Base-by-base conservation (phyloP, 1,140 invertebrate species). In the Lepidurus couesii region DNA sequence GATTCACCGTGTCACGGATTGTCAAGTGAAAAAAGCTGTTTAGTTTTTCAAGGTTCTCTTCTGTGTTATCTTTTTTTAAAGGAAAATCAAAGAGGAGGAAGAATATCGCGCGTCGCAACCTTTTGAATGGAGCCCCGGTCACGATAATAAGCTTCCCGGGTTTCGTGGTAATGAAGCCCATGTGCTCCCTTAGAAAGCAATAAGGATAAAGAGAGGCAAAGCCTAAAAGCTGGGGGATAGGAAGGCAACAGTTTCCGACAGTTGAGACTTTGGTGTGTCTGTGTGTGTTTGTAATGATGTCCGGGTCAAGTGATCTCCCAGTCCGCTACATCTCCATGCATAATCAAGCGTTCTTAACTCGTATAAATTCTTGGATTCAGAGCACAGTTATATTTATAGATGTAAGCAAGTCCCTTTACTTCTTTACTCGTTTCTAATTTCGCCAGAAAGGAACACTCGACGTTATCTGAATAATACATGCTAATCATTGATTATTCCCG, bases 231-330 rank as follows among this genome's bases (percentile, higher is more conserved):
- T 65, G 13, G 53, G 21, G 53, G 53, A 65, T 65, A 21, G 21
- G 53, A 65, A 7, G 53, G 53, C 53, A 65, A 65, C 53, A 65
- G 16, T 65, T 65, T 65, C 53, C 53, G 53, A 65, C 53, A 65
- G 53, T 65, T 65, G 21, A 65, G 53, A 65, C 53, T 7, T 47
- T 9, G 16, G 53, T 65, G 8, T 65, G 53, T 65, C 53, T 65
- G 16, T 65, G 34, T 21, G 53, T 65, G 53, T 65, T 65, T n/a
- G 53, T 65, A 65, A 65, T 65, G 53, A 65, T 65, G 53, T 65
- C 53, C 53, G 53, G 53, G 53, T 65, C 53, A 65, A 65, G 53
- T 65, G 34, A 34, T 34, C 34, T 34, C 34, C 34, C 34, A 34
- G 34, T 16, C 21, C 7, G 13, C 53, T n/a, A 65, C 53, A 65